Conservation (phyloP, 2,888 invertebrate genomes). For the Stenichneumon culpator region DNA sequence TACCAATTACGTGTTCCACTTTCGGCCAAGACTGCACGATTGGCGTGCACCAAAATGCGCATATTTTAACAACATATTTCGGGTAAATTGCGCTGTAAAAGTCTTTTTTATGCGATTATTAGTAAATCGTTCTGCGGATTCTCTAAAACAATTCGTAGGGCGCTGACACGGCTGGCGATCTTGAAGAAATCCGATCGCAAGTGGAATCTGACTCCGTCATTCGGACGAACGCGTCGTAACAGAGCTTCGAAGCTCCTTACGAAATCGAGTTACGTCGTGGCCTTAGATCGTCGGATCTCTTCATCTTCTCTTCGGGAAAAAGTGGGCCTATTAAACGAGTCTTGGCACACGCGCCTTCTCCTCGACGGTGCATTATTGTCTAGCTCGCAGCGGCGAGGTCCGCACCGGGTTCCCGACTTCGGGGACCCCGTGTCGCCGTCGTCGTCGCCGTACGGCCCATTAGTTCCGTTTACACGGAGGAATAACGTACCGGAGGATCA, state of each 20-base stretch:
- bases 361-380: constrained; percentile 32
- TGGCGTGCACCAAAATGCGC: not conserved
- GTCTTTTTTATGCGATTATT: not conserved
- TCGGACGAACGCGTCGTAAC: constrained; percentile 3
- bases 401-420: constrained; percentile 30
- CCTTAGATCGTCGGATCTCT: not conserved
- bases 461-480: constrained; percentile 52
- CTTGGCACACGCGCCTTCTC: constrained; percentile 68
- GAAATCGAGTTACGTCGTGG: constrained; percentile 33
- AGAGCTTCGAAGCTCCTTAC: constrained; percentile 18
- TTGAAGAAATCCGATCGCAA: not conserved
- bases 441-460: constrained; percentile 52
- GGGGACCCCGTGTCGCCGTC: constrained; percentile 22
- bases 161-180: not conserved
- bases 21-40: not conserved
- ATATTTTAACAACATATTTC: not conserved
- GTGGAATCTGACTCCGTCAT: not conserved
- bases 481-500: constrained; percentile 12
- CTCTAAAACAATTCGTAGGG: not conserved
- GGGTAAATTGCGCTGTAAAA: not conserved
- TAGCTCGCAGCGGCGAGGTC: constrained; percentile 7
- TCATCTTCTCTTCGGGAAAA: constrained; percentile 59
- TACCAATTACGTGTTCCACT: not conserved
- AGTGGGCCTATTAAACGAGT: constrained; percentile 76
- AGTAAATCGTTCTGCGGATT: not conserved